Percentiles rank a stretch among this genome's conserved stretches.
phyloP scores from a whole-genome alignment of 53 echinoderm and acorn worm genomes.

The Antedon mediterranea region DNA sequence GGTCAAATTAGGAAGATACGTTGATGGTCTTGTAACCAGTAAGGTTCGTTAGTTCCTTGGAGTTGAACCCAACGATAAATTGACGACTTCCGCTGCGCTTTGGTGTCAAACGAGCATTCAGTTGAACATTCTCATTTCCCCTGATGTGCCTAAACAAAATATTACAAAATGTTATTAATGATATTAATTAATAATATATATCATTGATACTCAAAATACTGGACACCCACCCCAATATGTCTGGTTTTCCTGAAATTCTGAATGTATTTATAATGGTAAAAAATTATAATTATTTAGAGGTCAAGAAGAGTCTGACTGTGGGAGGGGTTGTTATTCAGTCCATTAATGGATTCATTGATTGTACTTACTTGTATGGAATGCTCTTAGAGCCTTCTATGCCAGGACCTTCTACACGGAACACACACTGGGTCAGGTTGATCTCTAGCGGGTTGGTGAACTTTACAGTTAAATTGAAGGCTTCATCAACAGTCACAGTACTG shows the following conservation, averaged over 20 bases:
- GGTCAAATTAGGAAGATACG: not conserved
- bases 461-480: constrained; percentile 27
- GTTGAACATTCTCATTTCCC: constrained; percentile 33
- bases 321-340: too few species aligned
- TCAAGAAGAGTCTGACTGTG: too few species aligned
- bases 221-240: too few species aligned
- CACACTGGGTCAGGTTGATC: constrained; percentile 27
- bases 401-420: constrained; percentile 65
- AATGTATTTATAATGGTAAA: too few species aligned
- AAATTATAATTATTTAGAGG: too few species aligned
- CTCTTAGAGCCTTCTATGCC: constrained; percentile 57
- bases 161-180: too few species aligned
- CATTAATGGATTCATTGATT: too few species aligned
- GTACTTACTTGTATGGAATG: constrained; percentile 50
- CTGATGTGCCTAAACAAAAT: constrained; percentile 34
- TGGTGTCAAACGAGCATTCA: constrained; percentile 41
- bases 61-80: constrained; percentile 60
- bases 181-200: too few species aligned
- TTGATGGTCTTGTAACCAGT: constrained; percentile 26
- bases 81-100: constrained; percentile 43
- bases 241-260: too few species aligned
- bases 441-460: constrained; percentile 72
- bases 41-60: constrained; percentile 44
- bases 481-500: constrained; percentile 18
- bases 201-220: too few species aligned